Evolutionary conservation across 2,888 invertebrate genomes (phyloP).

Genomic region (Agrotis segetum): DNA sequence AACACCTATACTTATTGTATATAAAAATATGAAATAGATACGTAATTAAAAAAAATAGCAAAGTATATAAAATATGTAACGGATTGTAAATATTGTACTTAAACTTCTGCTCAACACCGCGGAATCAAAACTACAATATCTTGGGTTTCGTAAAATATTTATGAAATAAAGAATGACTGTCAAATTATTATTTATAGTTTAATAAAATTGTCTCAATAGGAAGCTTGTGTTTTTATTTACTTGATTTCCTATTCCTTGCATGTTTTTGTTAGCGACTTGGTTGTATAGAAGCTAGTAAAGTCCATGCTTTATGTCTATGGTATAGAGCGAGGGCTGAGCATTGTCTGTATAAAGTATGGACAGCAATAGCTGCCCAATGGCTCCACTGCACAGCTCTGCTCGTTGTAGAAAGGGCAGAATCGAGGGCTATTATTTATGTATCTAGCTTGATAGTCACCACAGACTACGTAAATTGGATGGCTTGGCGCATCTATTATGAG

Average conservation of each 20-base stretch:
- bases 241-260: not conserved
- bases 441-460: too few species aligned
- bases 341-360: too few species aligned
- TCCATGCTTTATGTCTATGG: too few species aligned
- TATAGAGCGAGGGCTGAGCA: too few species aligned
- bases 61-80: conserved; percentile 44
- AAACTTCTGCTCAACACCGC: conserved; percentile 40
- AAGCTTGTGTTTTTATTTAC: conserved; percentile 11
- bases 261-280: too few species aligned
- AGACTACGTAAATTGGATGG: too few species aligned
- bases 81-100: conserved; percentile 58
- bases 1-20: conserved; percentile 62
- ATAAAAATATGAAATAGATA: conserved; percentile 56
- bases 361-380: too few species aligned
- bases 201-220: conserved; percentile 54
- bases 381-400: too few species aligned
- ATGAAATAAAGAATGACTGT: conserved; percentile 56
- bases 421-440: too few species aligned
- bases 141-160: conserved; percentile 38
- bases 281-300: too few species aligned
- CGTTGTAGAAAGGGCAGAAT: too few species aligned
- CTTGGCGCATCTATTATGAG: too few species aligned
- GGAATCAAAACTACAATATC: conserved; percentile 41
- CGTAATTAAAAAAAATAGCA: conserved; percentile 46
- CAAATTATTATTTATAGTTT: conserved; percentile 44